Percentiles rank a stretch among this genome's conserved stretches.
These are phyloP conservation scores for Morpho deidamia DNA, from an alignment of 2,888 invertebrate species.

Conservation along the genomic window DNA sequence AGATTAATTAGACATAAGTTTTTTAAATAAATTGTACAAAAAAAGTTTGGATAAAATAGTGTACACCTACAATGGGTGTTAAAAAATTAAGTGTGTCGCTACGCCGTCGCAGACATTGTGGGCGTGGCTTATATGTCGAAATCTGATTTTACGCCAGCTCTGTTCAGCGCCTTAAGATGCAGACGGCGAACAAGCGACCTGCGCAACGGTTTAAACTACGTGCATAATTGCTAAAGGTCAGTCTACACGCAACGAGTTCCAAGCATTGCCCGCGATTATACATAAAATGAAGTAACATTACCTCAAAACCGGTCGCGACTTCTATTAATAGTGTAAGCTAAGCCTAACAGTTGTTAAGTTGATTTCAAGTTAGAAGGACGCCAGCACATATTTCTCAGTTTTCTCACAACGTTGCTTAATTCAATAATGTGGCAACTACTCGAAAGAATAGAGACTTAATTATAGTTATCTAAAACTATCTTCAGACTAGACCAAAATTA, in stretches of 20 bases:
- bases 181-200: conserved; percentile 14
- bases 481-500: no score
- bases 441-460: neutral
- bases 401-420: conserved; percentile 2
- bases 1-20: no score
- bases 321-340: conserved; percentile 17
- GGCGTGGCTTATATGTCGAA: no score
- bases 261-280: conserved; percentile 17
- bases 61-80: no score
- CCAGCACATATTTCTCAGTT: neutral
- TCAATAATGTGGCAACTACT: neutral
- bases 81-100: no score
- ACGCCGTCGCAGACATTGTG: no score
- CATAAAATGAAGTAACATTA: conserved; percentile 29
- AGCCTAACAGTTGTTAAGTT: conserved; percentile 13
- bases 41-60: no score
- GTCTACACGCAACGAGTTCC: conserved; percentile 27
- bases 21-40: no score
- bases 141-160: no score
- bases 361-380: conserved; percentile 3
- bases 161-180: no score
- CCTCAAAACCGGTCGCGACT: conserved; percentile 21
- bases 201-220: conserved; percentile 27
- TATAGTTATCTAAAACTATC: no score
- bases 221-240: conserved; percentile 34